These are phyloP conservation scores for Macrotrachela quadricornifera DNA, from an alignment of 1,140 invertebrate genomes.

Conservation along the genomic window DNA sequence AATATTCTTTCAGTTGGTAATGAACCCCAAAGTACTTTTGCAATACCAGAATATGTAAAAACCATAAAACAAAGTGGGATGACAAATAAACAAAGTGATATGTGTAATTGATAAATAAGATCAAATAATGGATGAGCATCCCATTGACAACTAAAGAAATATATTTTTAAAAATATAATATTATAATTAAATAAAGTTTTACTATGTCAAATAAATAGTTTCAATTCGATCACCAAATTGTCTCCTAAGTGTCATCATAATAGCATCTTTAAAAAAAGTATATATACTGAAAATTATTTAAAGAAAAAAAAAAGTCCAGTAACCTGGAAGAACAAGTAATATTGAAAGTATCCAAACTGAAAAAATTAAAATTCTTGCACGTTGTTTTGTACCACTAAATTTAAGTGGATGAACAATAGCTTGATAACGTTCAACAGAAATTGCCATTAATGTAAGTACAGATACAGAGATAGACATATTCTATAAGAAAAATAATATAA, in stretches of 20 bases:
- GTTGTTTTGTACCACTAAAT: slow-evolving; percentile 46
- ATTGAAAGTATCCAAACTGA: slow-evolving; percentile 59
- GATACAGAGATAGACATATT: slow-evolving; percentile 68
- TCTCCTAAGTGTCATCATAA: no score
- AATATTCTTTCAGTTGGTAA: no score
- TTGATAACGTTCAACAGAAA: slow-evolving; percentile 73
- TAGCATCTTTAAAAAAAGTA: no score
- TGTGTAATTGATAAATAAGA: slow-evolving; percentile 2
- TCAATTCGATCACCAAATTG: no score
- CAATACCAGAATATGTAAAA: slow-evolving; percentile 5
- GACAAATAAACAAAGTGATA: slow-evolving; percentile 2
- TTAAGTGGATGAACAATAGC: slow-evolving; percentile 70
- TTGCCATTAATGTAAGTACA: slow-evolving; percentile 66
- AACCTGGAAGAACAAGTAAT: slow-evolving; percentile 32
- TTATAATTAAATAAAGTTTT: no score
- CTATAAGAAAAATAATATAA: slow-evolving; percentile 33
- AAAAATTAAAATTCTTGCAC: slow-evolving; percentile 56
- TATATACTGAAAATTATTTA: no score
- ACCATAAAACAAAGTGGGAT: slow-evolving; percentile 4
- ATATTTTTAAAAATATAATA: no score
- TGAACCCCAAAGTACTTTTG: slow-evolving; percentile 8
- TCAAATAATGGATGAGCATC: neutral
- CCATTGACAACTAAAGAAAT: no score
- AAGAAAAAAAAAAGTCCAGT: slow-evolving; percentile 17
- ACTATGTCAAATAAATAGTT: no score